These are phyloP conservation scores for Chloroceryle aenea DNA, from an alignment of 2,113 vertebrate species.

Conservation along the genomic window DNA sequence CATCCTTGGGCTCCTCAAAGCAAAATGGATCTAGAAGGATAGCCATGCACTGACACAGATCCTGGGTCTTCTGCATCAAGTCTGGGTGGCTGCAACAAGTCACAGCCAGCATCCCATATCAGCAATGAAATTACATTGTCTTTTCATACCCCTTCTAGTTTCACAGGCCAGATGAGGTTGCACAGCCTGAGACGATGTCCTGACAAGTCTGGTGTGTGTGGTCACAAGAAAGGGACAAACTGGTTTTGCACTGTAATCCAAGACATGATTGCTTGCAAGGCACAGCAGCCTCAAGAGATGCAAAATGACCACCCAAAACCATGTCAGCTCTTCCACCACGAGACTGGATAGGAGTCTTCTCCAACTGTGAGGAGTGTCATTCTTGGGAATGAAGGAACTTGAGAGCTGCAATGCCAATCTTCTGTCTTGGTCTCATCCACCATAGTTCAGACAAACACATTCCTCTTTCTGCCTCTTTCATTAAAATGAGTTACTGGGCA, in stretches of 20 bases:
- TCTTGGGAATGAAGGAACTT: not conserved
- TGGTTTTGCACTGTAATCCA: not conserved
- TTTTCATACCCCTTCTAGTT: not conserved
- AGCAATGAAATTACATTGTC: too few relatives aligned
- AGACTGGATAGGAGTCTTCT: not conserved
- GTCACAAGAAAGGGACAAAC: not conserved
- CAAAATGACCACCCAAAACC: not conserved
- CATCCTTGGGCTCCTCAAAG: not conserved
- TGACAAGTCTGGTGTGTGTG: not conserved
- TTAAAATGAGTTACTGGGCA: not conserved
- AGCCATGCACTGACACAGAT: not conserved
- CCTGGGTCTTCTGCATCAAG: not conserved
- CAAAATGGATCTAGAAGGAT: not conserved
- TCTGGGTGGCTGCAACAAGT: not conserved
- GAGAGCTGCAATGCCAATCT: not conserved
- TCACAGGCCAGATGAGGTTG: not conserved
- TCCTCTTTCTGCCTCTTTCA: not conserved
- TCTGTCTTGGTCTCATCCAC: not conserved
- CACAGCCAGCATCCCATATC: not conserved
- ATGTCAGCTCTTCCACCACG: not conserved
- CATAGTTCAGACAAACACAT: not conserved
- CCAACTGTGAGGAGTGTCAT: accelerated
- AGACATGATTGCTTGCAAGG: not conserved
- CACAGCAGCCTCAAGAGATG: too few relatives aligned
- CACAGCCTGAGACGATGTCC: not conserved